Evolutionary conservation across 1,140 invertebrate species (phyloP).

Genomic region (Euwallacea fornicatus): DNA sequence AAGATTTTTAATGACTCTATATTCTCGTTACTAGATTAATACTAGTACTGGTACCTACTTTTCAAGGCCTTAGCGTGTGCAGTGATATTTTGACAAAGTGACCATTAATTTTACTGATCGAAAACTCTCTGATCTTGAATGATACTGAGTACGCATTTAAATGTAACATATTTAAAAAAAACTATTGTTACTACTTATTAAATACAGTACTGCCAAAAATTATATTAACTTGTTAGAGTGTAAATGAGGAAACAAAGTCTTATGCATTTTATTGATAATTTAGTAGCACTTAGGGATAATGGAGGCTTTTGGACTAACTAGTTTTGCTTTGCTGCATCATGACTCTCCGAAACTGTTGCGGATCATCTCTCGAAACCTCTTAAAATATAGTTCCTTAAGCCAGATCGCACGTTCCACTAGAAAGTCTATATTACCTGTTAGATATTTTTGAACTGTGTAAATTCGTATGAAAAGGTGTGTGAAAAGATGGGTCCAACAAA

Average conservation of each 20-base stretch:
- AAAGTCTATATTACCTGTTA: no score
- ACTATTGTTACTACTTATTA: slow-evolving; percentile 40
- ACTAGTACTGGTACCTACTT: slow-evolving; percentile 41
- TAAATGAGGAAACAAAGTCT: slow-evolving; percentile 51
- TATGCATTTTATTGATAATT: slow-evolving; percentile 47
- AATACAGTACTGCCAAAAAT: slow-evolving; percentile 51
- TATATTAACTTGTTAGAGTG: slow-evolving; percentile 47
- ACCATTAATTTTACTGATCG: slow-evolving; percentile 45
- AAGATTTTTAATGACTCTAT: slow-evolving; percentile 8
- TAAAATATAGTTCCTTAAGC: no score
- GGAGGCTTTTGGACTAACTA: no score
- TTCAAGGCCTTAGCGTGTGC: slow-evolving; percentile 50
- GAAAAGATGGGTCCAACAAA: slow-evolving; percentile 34
- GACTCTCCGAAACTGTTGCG: not conserved
- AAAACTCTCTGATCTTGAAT: slow-evolving; percentile 35
- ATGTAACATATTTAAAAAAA: no score
- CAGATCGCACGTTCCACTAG: no score
- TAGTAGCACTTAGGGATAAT: not conserved
- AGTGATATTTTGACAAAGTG: slow-evolving; percentile 48
- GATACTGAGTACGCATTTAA: no score
- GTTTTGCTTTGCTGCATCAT: not conserved
- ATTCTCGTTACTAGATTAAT: slow-evolving; percentile 6
- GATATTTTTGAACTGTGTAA: no score
- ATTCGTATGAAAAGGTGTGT: slow-evolving; percentile 8
- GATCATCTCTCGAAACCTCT: no score